Percentiles rank a stretch among this genome's conserved stretches.
Conservation (phyloP, 1,140 invertebrate species). For the Subanguina moxae region DNA sequence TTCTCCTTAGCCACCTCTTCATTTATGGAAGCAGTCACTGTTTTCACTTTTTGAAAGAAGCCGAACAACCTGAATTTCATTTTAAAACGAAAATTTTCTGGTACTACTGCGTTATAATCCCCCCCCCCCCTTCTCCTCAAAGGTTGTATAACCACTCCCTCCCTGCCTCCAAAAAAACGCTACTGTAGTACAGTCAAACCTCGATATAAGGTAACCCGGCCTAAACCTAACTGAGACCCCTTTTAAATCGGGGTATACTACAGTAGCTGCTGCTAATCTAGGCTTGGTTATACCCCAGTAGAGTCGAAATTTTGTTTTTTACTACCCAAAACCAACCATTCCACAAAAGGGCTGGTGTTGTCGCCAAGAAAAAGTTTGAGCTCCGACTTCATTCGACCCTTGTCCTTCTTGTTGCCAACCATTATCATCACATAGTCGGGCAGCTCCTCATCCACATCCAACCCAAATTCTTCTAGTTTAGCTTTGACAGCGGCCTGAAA, state of each 20-base stretch:
- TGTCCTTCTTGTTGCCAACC: conserved; percentile 39
- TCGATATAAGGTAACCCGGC: no score
- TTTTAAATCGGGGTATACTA: no score
- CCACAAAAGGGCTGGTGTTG: conserved; percentile 30
- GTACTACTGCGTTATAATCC: no score
- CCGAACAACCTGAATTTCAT: conserved; percentile 25
- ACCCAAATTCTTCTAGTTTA: conserved; percentile 31
- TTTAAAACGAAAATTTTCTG: no score
- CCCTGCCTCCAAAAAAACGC: no score
- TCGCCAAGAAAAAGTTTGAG: conserved; percentile 36
- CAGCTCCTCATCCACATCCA: conserved; percentile 34
- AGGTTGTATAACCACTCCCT: no score
- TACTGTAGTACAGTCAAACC: no score
- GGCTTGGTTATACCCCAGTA: background rate
- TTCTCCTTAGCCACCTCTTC: background rate
- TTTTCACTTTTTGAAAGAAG: conserved; percentile 39
- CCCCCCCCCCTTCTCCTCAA: no score
- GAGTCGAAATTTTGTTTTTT: background rate
- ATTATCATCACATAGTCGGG: conserved; percentile 38
- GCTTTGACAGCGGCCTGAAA: conserved; percentile 37
- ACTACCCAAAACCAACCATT: conserved; percentile 23
- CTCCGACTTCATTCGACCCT: conserved; percentile 26
- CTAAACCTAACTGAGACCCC: no score
- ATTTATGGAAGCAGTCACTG: background rate
- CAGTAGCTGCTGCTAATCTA: background rate